Percentiles rank a stretch among this genome's conserved stretches.
phyloP scores from a whole-genome alignment of 2,888 invertebrate species.

The Ormia ochracea region DNA sequence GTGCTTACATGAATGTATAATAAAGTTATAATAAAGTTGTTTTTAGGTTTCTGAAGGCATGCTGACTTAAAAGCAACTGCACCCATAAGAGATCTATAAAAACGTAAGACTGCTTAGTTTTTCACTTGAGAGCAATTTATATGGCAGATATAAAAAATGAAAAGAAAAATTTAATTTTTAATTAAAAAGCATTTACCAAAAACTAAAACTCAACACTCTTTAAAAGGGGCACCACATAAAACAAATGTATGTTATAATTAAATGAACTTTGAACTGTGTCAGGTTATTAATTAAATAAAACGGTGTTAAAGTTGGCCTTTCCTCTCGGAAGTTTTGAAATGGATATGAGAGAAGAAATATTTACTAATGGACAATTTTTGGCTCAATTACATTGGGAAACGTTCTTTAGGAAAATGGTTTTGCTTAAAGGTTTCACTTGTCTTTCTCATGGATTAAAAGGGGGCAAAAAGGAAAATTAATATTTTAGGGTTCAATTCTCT shows the following conservation, averaged over 20 bases:
- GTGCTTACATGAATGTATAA: neutral
- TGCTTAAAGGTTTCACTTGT: too few species aligned
- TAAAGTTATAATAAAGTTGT: neutral
- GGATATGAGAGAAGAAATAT: too few species aligned
- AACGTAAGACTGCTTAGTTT: neutral
- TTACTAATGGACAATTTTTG: too few species aligned
- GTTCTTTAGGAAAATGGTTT: too few species aligned
- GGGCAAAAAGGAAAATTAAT: too few species aligned
- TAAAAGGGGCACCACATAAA: constrained; percentile 6
- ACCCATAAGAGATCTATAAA: neutral
- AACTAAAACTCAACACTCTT: neutral
- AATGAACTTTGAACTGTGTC: constrained; percentile 7
- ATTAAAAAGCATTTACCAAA: neutral
- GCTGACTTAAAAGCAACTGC: neutral
- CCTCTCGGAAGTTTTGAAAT: too few species aligned
- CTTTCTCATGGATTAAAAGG: too few species aligned
- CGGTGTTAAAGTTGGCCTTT: too few species aligned
- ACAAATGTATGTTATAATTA: neutral
- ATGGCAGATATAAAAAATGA: constrained; percentile 17
- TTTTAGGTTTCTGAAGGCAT: neutral
- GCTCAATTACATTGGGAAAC: too few species aligned
- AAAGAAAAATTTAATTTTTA: neutral
- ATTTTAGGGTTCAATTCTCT: too few species aligned
- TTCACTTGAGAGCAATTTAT: constrained; percentile 11
- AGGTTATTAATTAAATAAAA: too few species aligned